Conservation (phyloP, 2,113 vertebrate species). For the Oryzias javanicus region DNA sequence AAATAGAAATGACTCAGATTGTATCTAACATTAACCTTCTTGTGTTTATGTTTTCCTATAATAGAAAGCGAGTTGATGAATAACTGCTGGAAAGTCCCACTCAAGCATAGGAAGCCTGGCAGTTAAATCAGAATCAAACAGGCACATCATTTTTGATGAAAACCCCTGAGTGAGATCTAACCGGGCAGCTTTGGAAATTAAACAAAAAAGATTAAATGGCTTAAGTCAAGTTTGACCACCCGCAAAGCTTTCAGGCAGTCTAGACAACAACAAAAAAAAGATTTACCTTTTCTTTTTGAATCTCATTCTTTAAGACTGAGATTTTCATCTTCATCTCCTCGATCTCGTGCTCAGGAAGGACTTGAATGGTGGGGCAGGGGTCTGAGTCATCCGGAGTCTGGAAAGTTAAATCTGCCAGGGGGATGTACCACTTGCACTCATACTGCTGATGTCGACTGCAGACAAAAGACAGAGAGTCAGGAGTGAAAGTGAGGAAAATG, state of each 20-base stretch:
- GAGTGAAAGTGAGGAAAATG: not conserved
- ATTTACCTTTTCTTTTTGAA: slow-evolving; percentile 93
- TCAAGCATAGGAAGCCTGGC: not conserved
- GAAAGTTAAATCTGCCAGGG: slow-evolving; percentile 91
- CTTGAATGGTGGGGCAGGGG: slow-evolving; percentile 87
- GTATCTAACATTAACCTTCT: slow-evolving; percentile 1
- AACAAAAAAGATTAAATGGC: no score
- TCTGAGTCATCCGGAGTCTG: slow-evolving; percentile 91
- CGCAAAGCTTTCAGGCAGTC: not conserved
- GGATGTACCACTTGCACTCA: slow-evolving; percentile 99
- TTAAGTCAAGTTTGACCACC: no score
- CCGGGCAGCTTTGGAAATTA: not conserved
- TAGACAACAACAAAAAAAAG: not conserved
- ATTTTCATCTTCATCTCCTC: slow-evolving; percentile 99
- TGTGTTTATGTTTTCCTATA: slow-evolving; percentile 6
- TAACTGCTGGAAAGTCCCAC: not conserved
- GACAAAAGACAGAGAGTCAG: not conserved
- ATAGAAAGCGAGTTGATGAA: not conserved
- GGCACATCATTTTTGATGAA: not conserved
- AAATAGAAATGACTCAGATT: not conserved
- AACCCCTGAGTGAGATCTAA: not conserved
- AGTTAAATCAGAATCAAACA: not conserved
- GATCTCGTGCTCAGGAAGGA: slow-evolving; percentile 92
- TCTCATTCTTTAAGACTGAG: slow-evolving; percentile 91
- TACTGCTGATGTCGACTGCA: slow-evolving; percentile 94